These are phyloP conservation scores for Apeltes quadracus DNA, from an alignment of 2,113 vertebrate genomes.

Conservation along the genomic window DNA sequence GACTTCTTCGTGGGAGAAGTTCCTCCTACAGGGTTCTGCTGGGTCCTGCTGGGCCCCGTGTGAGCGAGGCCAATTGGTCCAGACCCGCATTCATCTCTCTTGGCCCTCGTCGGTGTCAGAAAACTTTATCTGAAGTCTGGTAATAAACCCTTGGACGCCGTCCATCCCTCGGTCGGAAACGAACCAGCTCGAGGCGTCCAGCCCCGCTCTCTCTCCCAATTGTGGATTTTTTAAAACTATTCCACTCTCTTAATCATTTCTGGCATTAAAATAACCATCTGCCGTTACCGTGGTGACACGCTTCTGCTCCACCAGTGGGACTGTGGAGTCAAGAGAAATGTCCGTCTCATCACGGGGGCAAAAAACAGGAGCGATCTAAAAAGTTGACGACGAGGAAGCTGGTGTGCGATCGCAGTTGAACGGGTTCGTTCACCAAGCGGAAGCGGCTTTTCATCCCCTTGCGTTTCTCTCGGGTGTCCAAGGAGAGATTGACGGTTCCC, in stretches of 20 bases:
- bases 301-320: slow-evolving; percentile 74
- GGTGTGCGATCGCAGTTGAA: slow-evolving; percentile 1
- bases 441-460: no score
- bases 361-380: slow-evolving; percentile 16
- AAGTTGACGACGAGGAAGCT: slow-evolving; percentile 18
- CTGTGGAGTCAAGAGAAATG: slow-evolving; percentile 60
- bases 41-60: slow-evolving; percentile 37
- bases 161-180: slow-evolving; percentile 61
- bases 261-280: slow-evolving; percentile 73
- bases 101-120: slow-evolving; percentile 68
- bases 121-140: slow-evolving; percentile 71
- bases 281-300: slow-evolving; percentile 68
- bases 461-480: no score
- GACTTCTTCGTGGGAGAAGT: slow-evolving; percentile 46
- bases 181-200: slow-evolving; percentile 49
- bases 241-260: slow-evolving; percentile 41
- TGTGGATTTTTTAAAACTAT: slow-evolving; percentile 50
- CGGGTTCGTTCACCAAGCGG: slow-evolving; percentile 21
- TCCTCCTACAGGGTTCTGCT: no score
- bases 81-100: slow-evolving; percentile 65
- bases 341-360: slow-evolving; percentile 56
- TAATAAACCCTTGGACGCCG: slow-evolving; percentile 67
- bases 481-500: no score
- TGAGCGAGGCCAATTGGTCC: slow-evolving; percentile 67
- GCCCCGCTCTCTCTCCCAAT: slow-evolving; percentile 41